Evolutionary conservation across 2,797 vertebrate species (phyloP).

Genomic region (Octomys mimax): DNA sequence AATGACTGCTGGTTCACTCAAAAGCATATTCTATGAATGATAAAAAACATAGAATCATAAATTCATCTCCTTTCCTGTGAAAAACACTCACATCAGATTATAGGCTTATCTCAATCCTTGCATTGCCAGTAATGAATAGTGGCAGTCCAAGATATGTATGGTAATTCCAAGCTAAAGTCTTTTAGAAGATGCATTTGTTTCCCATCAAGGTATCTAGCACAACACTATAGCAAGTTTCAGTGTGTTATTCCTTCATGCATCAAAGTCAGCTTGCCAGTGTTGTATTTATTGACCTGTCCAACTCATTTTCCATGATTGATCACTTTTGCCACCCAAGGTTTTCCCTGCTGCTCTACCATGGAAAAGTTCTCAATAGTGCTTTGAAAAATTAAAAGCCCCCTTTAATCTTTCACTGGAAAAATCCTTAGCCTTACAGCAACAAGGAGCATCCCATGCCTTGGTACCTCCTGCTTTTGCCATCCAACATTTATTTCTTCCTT

Average conservation of each 20-base stretch:
- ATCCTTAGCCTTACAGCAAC: constrained; percentile 11
- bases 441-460: background rate
- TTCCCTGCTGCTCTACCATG: constrained; percentile 53
- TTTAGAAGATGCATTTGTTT: constrained; percentile 62
- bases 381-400: constrained; percentile 51
- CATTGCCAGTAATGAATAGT: constrained; percentile 67
- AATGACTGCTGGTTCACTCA: constrained; percentile 17
- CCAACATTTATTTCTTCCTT: background rate
- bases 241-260: constrained; percentile 72
- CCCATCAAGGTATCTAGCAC: background rate
- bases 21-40: constrained; percentile 3
- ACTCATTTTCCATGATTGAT: constrained; percentile 74
- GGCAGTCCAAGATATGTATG: background rate
- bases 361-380: constrained; percentile 68
- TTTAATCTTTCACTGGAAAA: constrained; percentile 51
- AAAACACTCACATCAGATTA: background rate
- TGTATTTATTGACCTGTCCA: constrained; percentile 77
- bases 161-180: constrained; percentile 53
- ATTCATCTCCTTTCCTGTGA: background rate
- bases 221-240: constrained; percentile 62
- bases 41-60: background rate
- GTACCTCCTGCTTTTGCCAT: background rate
- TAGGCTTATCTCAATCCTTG: background rate
- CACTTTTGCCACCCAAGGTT: constrained; percentile 74
- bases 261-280: constrained; percentile 68